phyloP scores from a whole-genome alignment of 1,140 invertebrate species.

The Drosophila arizonae region DNA sequence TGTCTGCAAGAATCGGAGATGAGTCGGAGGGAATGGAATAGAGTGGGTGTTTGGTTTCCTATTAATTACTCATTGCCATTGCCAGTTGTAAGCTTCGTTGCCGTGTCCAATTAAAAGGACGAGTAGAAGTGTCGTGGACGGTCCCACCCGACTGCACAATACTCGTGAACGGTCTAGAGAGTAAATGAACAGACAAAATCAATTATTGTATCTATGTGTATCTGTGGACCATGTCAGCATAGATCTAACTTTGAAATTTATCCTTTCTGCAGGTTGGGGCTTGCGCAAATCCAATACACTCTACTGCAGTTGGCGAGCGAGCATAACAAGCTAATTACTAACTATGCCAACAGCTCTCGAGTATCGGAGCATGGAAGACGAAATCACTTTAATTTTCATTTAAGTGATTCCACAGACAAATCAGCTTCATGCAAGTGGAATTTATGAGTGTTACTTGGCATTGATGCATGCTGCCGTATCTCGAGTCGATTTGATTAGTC shows the following conservation, averaged over 20 bases:
- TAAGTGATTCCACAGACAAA: background rate
- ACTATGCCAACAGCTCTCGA: slow-evolving; percentile 22
- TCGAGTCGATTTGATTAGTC: slow-evolving; percentile 5
- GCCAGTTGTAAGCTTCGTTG: slow-evolving; percentile 15
- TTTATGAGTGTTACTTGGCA: background rate
- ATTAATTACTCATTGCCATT: slow-evolving; percentile 41
- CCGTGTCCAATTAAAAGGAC: slow-evolving; percentile 39
- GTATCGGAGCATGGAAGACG: background rate
- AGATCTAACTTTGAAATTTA: too few species aligned
- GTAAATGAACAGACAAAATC: too few species aligned
- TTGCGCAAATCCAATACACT: too few species aligned
- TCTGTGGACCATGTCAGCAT: too few species aligned
- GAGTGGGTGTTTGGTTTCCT: slow-evolving; percentile 10
- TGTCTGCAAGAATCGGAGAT: background rate
- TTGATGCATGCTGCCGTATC: background rate
- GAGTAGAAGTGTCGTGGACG: too few species aligned
- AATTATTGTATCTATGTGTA: too few species aligned
- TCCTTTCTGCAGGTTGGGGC: too few species aligned
- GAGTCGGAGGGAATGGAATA: background rate
- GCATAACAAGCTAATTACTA: slow-evolving; percentile 18
- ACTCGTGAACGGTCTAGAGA: too few species aligned
- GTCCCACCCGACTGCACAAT: too few species aligned
- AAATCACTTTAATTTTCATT: slow-evolving; percentile 1
- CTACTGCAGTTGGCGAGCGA: too few species aligned
- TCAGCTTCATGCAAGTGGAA: background rate